A percentile compares a stretch with the other conserved stretches of the same genome.
These are phyloP conservation scores for Peromyscus maniculatus DNA, from an alignment of 2,113 vertebrate genomes.

Conservation along the genomic window DNA sequence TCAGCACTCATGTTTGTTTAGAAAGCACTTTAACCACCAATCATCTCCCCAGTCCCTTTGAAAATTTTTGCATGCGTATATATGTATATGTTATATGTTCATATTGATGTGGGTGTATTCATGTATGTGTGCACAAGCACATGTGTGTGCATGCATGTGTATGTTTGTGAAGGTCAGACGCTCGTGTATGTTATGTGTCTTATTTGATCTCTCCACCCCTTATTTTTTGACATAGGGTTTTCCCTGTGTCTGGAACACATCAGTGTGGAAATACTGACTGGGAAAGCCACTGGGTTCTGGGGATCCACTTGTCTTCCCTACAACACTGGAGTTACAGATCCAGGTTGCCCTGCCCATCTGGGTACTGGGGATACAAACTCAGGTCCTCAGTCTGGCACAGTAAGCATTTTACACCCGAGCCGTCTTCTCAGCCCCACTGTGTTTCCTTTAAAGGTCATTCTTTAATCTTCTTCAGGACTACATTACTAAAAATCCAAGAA, in stretches of 20 bases:
- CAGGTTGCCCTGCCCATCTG: background rate
- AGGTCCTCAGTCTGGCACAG: background rate
- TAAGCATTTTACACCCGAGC: background rate
- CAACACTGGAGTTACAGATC: background rate
- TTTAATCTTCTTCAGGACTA: background rate
- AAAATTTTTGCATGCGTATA: background rate
- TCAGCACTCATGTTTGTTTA: background rate
- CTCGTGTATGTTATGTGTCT: background rate
- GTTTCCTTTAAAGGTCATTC: constrained; percentile 35
- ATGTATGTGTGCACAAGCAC: background rate
- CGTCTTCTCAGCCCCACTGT: background rate
- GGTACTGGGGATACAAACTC: background rate
- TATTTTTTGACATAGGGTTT: background rate
- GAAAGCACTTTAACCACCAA: background rate
- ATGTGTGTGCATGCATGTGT: background rate
- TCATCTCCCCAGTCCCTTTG: background rate
- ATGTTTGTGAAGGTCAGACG: background rate
- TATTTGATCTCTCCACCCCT: background rate
- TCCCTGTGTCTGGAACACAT: background rate
- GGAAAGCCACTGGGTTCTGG: background rate
- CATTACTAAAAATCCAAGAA: background rate
- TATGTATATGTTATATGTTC: background rate
- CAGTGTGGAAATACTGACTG: background rate
- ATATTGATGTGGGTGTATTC: background rate
- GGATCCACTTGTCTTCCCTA: background rate